A percentile compares a stretch with the other conserved stretches of the same genome.
phyloP scores from a whole-genome alignment of 1,140 invertebrate species.

The Catajapyx aquilonaris region DNA sequence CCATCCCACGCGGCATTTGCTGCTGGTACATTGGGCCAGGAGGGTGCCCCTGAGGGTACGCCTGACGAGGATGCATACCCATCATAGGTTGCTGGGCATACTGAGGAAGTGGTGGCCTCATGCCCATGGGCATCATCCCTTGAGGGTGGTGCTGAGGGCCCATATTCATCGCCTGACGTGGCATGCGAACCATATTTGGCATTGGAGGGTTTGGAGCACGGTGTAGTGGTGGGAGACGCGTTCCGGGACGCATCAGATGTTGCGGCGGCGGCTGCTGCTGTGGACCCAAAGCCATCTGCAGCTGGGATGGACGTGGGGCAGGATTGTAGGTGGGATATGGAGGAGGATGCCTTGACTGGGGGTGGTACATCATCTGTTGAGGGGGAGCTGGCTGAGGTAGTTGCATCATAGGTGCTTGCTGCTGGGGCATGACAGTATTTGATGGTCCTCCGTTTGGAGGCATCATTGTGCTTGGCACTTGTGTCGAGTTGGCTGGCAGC shows the following conservation, averaged over 20 bases:
- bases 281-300: slow-evolving; percentile 21
- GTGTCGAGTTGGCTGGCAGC: neutral
- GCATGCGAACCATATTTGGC: neutral
- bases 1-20: neutral
- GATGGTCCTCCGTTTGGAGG: neutral
- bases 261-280: slow-evolving; percentile 21
- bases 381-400: slow-evolving; percentile 21
- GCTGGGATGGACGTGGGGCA: slow-evolving; percentile 24
- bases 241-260: slow-evolving; percentile 8
- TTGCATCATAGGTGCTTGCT: slow-evolving; percentile 25
- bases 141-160: too few relatives aligned
- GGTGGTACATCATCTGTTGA: slow-evolving; percentile 13
- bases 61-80: neutral
- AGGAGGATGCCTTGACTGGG: too few relatives aligned
- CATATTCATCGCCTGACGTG: slow-evolving; percentile 15
- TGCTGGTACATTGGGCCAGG: slow-evolving; percentile 4
- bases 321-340: slow-evolving; percentile 19
- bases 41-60: neutral
- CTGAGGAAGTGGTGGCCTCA: slow-evolving; percentile 4
- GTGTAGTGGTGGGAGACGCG: slow-evolving; percentile 7
- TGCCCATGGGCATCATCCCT: slow-evolving; percentile 12
- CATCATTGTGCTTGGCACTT: neutral
- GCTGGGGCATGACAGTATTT: slow-evolving; percentile 19
- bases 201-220: slow-evolving; percentile 14
- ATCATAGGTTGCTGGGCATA: neutral